Evolutionary conservation across 2,888 invertebrate species (phyloP), one percentile per base, ranked within the genome.

Genomic region (Anagyrus pseudococci): DNA sequence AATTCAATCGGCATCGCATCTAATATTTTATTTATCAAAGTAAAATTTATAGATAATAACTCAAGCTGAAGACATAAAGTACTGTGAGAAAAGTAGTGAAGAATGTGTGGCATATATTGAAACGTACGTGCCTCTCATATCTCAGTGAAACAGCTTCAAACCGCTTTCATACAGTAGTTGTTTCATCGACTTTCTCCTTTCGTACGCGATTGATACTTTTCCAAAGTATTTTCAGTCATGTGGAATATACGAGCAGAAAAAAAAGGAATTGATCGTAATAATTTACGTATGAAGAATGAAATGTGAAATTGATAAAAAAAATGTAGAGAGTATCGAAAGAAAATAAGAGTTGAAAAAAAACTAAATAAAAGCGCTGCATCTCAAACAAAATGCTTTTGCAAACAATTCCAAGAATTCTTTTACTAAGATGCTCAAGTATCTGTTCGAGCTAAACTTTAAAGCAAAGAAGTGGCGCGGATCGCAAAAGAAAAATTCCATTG

Each of bases 71-170:
- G n/a, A 7, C 29, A 7, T 10, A 29, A 29, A 29, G 29, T 29
- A 29, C 29, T 7, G 29, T 29, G 29, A 29, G n/a, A n/a, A n/a
- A n/a, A n/a, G n/a, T 7, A 29, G 29, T 29, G 29, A 29, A 10
- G 33, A 37, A 37, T 8, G 33, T 37, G 47, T 46, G 59, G 46
- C 52, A 46, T 46, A 53, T 40, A 19, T 44, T 52, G 52, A 48
- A 53, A 54, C 29, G 43, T 15, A 54, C 54, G 29, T 49, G 43
- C 43, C 43, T 29, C 54, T 48, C 54, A 41, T 48, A 54, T 49
- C 48, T 49, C 49, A 49, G 29, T 4, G 48, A 49, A 55, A 54
- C 48, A 60, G 41, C 48, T 60, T 22, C 40, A 23, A 60, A 60
- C 48, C 43, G 48, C 55, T 49, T 55, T 55, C 43, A 2, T 23